A percentile compares a stretch with the other conserved stretches of the same genome.
Conservation (phyloP, 2,888 invertebrate species). For the Amphipyra berbera region DNA sequence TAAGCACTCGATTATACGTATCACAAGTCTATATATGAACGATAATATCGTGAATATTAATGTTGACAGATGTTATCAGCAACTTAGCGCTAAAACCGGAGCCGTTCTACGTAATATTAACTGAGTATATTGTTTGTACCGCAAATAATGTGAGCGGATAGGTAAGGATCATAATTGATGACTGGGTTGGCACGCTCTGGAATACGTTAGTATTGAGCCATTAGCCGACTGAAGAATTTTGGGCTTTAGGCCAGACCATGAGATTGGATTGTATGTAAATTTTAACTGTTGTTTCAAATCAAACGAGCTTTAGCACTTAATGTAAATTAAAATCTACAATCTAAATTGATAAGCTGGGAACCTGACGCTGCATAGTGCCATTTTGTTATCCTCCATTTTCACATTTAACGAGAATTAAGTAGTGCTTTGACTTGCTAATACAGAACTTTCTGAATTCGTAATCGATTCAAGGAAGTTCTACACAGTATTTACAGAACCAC, state of each 20-base stretch:
- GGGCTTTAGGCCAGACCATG: slow-evolving; percentile 32
- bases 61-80: slow-evolving; percentile 15
- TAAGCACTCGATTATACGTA: slow-evolving; percentile 1
- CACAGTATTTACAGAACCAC: no score
- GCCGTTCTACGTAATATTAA: slow-evolving; percentile 23
- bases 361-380: no score
- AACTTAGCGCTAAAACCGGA: slow-evolving; percentile 7
- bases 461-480: no score
- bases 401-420: slow-evolving; percentile 34
- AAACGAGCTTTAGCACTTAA: no score
- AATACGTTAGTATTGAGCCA: slow-evolving; percentile 31
- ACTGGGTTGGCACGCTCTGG: slow-evolving; percentile 29
- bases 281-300: slow-evolving; percentile 5
- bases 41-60: slow-evolving; percentile 7
- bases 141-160: slow-evolving; percentile 54
- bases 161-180: slow-evolving; percentile 52
- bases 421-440: slow-evolving; percentile 2
- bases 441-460: no score
- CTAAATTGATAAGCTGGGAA: no score
- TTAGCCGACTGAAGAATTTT: slow-evolving; percentile 48
- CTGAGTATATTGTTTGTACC: slow-evolving; percentile 31
- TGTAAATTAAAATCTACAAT: no score
- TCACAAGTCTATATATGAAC: not conserved
- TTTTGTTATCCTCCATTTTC: not conserved
- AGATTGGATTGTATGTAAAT: slow-evolving; percentile 27